Base-by-base conservation (phyloP, 1,140 invertebrate species). In the Trachymyrmex cornetzi region DNA sequence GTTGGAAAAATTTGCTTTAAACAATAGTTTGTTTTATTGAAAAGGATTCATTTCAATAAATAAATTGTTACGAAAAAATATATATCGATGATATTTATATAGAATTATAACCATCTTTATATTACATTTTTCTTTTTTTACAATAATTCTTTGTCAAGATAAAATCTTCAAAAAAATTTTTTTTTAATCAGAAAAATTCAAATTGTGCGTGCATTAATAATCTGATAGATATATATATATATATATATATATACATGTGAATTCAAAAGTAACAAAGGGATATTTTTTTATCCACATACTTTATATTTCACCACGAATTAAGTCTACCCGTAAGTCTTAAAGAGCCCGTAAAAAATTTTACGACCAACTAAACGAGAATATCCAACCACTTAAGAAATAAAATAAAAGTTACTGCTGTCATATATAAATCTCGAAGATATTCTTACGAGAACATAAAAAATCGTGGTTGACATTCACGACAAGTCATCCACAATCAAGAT, bases 361-460 rank as follows among this genome's bases (percentile, higher is more conserved):
- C 75, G 75, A 30, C 4, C 22, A 0, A 44, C 34, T 48, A 7
- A 24, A 75, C 30, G 34, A 61, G 34, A 77, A 48, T 63, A n/a
- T 44, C 38, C 16, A 16, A 44, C 9, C 57, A n/a, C 48, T 24
- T 61, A 48, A 7, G 38, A 53, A 77, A 12, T 19, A 38, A 48
- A 48, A 77, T 77, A 77, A 77, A 77, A 77, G n/a, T 77, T 63
- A 77, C 14, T 59, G n/a, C 22, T 38, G 44, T n/a, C 24, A 9
- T 64, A 64, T 6, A 34, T 64, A 48, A 79, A 77, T 1, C 57
- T 63, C 19, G 59, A 30, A 55, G 34, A 27, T 27, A 11, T 48
- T 61, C 19, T 27, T 63, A 44, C 24, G 44, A 66, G 6, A 30
- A 24, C n/a, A 48, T 38, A 57, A 57, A 14, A 34, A 34, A 59